Conservation (phyloP, 2,113 vertebrate species). For the Lepus timidus region DNA sequence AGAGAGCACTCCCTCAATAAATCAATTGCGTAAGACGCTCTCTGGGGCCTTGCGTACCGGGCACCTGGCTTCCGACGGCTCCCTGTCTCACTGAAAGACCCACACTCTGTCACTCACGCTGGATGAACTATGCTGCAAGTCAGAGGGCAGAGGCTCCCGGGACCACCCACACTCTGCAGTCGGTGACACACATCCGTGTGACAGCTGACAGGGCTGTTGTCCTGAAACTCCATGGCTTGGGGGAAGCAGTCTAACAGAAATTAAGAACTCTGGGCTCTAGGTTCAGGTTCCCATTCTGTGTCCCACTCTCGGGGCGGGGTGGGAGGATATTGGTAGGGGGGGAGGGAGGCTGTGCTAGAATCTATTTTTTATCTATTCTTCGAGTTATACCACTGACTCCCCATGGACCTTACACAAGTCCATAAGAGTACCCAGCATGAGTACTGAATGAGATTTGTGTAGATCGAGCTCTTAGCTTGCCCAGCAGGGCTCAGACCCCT, state of each 20-base stretch:
- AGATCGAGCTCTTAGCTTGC: neutral
- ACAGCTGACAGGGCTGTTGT: neutral
- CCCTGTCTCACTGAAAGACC: neutral
- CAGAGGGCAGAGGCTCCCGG: too few species aligned
- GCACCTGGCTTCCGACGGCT: neutral
- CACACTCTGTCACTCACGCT: neutral
- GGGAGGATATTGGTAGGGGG: fast-evolving
- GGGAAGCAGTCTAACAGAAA: neutral
- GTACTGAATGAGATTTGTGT: neutral
- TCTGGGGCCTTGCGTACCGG: neutral
- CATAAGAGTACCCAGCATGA: neutral
- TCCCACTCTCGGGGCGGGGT: too few species aligned
- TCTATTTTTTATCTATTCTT: neutral
- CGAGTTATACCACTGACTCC: neutral
- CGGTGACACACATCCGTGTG: neutral
- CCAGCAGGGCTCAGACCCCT: neutral
- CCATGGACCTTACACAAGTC: neutral
- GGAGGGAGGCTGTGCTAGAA: too few species aligned
- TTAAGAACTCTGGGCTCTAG: neutral
- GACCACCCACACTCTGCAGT: neutral
- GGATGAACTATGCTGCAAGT: neutral
- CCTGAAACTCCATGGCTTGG: neutral
- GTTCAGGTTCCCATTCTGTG: neutral
- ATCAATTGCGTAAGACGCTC: neutral
- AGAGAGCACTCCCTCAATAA: neutral